phyloP scores from a whole-genome alignment of 2,113 vertebrate species.

The Cichladusa arquata region DNA sequence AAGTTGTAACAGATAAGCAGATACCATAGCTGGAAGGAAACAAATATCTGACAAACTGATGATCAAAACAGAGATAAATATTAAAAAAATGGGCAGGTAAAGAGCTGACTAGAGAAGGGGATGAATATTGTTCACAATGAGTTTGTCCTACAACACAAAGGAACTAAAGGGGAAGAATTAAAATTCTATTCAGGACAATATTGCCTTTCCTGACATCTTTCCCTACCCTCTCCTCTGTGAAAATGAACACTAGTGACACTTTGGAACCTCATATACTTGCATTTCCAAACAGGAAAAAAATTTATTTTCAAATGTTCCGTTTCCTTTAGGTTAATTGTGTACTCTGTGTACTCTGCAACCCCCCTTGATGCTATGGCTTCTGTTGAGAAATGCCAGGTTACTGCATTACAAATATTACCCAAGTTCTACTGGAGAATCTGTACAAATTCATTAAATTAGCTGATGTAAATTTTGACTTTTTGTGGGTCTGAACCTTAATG shows the following conservation, averaged over 20 bases:
- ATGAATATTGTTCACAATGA: not conserved
- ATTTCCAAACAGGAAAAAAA: not conserved
- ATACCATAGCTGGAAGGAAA: not conserved
- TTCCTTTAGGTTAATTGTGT: not conserved
- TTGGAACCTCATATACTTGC: not conserved
- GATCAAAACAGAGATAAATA: not conserved
- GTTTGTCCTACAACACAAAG: not conserved
- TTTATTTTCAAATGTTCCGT: not conserved
- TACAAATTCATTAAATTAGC: not conserved
- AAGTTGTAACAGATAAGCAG: not conserved
- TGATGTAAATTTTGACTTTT: not conserved
- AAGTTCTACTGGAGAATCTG: not conserved
- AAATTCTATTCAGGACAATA: not conserved
- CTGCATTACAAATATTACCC: not conserved
- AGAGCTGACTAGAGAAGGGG: not conserved
- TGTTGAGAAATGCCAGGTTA: not conserved
- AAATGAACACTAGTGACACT: not conserved
- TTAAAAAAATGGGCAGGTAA: not conserved
- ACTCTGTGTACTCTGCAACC: rapidly evolving
- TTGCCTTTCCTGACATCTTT: not conserved
- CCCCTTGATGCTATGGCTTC: not conserved
- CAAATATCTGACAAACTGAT: not conserved
- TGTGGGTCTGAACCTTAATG: not conserved
- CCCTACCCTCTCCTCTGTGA: not conserved
- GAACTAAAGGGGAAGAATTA: not conserved